phyloP scores from a whole-genome alignment of 2,797 vertebrate species.

The Muraenolepis orangiensis region DNA sequence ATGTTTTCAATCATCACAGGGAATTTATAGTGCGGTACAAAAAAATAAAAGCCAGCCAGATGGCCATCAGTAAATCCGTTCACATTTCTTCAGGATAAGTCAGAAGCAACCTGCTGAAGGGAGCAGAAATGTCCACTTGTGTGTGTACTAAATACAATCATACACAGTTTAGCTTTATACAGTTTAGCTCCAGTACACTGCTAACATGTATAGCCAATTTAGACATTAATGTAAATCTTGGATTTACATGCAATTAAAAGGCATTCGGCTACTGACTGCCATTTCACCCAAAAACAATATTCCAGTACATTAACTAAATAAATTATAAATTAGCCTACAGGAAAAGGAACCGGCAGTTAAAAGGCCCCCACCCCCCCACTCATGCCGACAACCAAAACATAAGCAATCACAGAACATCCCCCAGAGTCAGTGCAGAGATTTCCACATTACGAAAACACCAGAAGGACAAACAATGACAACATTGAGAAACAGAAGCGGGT shows the following conservation, averaged over 20 bases:
- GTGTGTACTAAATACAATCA: not conserved
- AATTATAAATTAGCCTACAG: not conserved
- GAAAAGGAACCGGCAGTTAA: not conserved
- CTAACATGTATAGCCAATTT: not conserved
- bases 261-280: not conserved
- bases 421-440: not conserved
- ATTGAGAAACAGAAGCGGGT: not conserved
- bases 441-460: not conserved
- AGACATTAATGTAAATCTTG: not conserved
- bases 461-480: not conserved
- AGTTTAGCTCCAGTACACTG: not conserved
- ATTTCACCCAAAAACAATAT: not conserved
- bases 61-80: not conserved
- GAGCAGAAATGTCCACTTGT: not conserved
- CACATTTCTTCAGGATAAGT: not conserved
- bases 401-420: not conserved
- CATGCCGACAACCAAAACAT: not conserved
- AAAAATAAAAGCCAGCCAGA: not conserved
- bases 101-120: not conserved
- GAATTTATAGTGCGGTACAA: not conserved
- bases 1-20: slow-evolving; percentile 1
- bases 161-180: too few relatives aligned
- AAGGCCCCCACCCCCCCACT: not conserved
- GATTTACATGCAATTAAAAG: not conserved
- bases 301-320: not conserved